Conservation (phyloP, 2,797 vertebrate species). For the Threskiornis aethiopicus region DNA sequence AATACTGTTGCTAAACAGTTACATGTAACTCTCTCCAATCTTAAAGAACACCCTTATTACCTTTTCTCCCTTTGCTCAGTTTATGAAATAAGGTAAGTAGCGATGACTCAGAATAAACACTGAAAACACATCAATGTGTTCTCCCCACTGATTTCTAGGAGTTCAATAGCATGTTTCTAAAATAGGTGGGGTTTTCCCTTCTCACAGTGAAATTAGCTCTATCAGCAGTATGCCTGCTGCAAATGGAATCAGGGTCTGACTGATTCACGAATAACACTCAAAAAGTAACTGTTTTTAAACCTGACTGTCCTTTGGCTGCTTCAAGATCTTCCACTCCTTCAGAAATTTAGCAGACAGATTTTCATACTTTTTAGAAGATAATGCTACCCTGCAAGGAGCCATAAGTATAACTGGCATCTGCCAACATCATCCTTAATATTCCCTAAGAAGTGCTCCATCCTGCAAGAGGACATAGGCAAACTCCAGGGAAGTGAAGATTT, state of each 20-base stretch:
- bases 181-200: not conserved
- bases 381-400: not conserved
- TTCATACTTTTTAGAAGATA: not conserved
- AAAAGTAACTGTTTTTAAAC: not conserved
- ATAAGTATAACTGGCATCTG: not conserved
- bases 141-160: not conserved
- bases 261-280: not conserved
- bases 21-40: not conserved
- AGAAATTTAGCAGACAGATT: not conserved
- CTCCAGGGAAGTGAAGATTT: not conserved
- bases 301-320: not conserved
- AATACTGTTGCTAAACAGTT: not conserved
- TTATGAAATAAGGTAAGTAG: not conserved
- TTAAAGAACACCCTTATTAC: not conserved
- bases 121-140: not conserved
- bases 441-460: not conserved
- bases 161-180: not conserved
- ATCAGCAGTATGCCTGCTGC: not conserved
- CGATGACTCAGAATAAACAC: not conserved
- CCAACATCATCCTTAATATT: constrained; percentile 9
- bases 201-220: not conserved
- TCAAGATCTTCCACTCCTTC: not conserved
- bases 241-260: not conserved
- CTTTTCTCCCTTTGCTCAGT: not conserved
- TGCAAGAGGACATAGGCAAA: not conserved